These are phyloP conservation scores for human DNA, from an alignment of 2,113 vertebrate species.

Conservation along the genomic window GRCh38 chrX:93504501-93505000, in stretches of 20 bases:
- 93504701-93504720: background rate
- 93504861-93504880: background rate
- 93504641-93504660: background rate
- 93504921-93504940: background rate
- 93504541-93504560: too few relatives aligned
- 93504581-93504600: background rate
- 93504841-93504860: background rate
- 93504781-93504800: background rate
- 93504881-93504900: background rate
- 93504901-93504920: background rate
- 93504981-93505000: background rate
- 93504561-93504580: too few relatives aligned
- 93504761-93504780: background rate
- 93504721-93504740: background rate
- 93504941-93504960: background rate
- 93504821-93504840: background rate
- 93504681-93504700: background rate
- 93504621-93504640: background rate
- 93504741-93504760: background rate
- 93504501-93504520: too few relatives aligned
- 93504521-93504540: too few relatives aligned
- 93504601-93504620: background rate
- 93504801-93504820: background rate
- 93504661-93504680: background rate
- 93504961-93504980: background rate